Evolutionary conservation across 2,888 invertebrate species (phyloP).

Genomic region (Meganola albula): DNA sequence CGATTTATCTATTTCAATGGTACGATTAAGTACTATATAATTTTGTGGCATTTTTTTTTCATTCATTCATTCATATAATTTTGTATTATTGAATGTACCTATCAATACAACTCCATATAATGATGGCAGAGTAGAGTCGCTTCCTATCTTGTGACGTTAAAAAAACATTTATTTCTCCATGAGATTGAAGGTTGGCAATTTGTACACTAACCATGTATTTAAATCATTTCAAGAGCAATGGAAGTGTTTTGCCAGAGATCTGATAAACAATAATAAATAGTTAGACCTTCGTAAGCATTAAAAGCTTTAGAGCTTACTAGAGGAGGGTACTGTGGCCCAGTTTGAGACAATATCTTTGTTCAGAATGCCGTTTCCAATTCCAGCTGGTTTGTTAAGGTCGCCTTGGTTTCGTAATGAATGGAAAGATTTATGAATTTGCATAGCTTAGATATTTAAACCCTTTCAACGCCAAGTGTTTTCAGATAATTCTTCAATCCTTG

Average conservation of each 20-base stretch:
- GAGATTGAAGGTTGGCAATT: constrained; percentile 31
- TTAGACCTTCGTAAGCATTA: constrained; percentile 7
- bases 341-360: constrained; percentile 9
- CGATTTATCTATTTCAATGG: no score
- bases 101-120: no score
- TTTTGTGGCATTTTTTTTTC: no score
- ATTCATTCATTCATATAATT: no score
- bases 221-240: constrained; percentile 29
- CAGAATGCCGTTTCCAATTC: constrained; percentile 11
- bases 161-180: constrained; percentile 32
- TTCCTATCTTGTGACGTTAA: constrained; percentile 26
- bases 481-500: no score
- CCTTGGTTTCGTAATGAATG: no score
- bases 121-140: constrained; percentile 22
- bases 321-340: constrained; percentile 12
- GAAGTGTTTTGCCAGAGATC: constrained; percentile 20
- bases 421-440: no score
- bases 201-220: constrained; percentile 29
- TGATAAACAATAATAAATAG: constrained; percentile 22
- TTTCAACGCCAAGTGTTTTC: no score
- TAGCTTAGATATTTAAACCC: no score
- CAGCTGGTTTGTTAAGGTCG: constrained; percentile 4
- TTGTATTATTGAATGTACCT: no score
- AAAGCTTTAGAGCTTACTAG: constrained; percentile 4
- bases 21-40: no score